Conservation (phyloP, 1,140 invertebrate species). For the Schlechtendalia chinensis region DNA sequence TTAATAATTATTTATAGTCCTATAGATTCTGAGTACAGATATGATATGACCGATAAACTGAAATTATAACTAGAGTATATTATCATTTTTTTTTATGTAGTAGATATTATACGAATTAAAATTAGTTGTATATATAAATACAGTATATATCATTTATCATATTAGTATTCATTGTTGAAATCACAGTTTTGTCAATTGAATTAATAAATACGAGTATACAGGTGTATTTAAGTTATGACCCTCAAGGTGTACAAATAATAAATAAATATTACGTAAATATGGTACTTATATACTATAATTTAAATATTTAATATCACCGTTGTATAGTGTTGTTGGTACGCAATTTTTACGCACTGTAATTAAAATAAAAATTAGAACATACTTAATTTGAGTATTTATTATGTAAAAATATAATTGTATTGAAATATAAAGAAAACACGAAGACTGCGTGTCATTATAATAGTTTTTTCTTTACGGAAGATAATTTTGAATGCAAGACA, state of each 20-base stretch:
- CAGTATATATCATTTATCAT: too few relatives aligned
- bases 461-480: conserved; percentile 9
- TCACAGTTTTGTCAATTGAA: too few relatives aligned
- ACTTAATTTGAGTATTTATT: background rate
- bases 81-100: background rate
- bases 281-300: background rate
- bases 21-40: too few relatives aligned
- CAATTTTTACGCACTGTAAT: background rate
- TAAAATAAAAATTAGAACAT: conserved; percentile 27
- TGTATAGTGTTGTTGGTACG: background rate
- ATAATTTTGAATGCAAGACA: conserved; percentile 9
- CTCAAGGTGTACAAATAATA: too few relatives aligned
- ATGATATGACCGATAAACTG: background rate
- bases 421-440: conserved; percentile 23
- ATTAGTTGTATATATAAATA: too few relatives aligned
- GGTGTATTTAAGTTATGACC: too few relatives aligned
- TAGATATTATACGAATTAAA: too few relatives aligned
- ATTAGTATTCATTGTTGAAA: too few relatives aligned
- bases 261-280: too few relatives aligned
- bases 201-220: too few relatives aligned
- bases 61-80: background rate
- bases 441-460: conserved; percentile 7
- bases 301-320: background rate
- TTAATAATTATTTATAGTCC: background rate
- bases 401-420: conserved; percentile 16